Evolutionary conservation across 2,113 vertebrate genomes (phyloP).

Genomic region (Pelvicachromis taeniatus): DNA sequence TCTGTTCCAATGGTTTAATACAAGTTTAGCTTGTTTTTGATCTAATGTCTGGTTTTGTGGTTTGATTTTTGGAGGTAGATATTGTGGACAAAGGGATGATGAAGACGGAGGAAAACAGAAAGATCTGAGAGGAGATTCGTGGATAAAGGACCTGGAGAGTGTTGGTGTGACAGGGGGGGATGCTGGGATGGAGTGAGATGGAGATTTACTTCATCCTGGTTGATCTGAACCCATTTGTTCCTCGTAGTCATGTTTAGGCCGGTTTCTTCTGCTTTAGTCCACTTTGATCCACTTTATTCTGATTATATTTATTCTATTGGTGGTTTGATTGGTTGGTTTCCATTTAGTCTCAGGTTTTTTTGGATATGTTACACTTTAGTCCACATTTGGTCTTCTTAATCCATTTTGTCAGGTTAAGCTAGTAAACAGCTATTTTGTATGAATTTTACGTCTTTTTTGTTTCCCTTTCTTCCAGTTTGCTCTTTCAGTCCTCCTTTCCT

Average conservation of each 20-base stretch:
- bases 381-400: background rate
- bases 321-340: background rate
- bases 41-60: background rate
- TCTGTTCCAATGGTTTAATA: background rate
- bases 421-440: background rate
- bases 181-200: background rate
- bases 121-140: background rate
- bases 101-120: background rate
- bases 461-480: background rate
- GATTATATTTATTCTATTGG: background rate
- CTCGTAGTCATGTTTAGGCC: background rate
- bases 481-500: background rate
- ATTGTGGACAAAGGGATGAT: background rate
- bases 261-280: background rate
- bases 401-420: background rate
- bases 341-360: background rate
- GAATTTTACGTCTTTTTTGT: background rate
- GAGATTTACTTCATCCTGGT: background rate
- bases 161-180: background rate
- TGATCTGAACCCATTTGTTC: accelerated
- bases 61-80: background rate
- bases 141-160: background rate
- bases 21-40: background rate
- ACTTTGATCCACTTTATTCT: background rate
- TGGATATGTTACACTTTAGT: background rate